Evolutionary conservation across 1,140 invertebrate genomes (phyloP), one percentile per base, ranked within the genome.

Genomic region (Agrypnia vestita): DNA sequence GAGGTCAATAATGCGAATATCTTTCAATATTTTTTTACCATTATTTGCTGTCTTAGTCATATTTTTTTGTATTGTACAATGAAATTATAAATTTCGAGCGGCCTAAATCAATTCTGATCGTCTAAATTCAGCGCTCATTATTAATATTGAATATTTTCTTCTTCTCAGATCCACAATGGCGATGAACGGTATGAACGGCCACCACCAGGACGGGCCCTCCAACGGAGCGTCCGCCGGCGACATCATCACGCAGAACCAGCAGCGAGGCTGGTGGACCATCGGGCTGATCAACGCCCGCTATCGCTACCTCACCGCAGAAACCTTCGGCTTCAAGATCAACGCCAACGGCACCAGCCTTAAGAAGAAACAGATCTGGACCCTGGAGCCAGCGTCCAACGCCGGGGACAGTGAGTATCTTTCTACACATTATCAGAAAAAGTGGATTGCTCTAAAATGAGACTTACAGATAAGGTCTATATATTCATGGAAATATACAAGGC

Each of bases 301-400:
- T 86, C 96, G 96, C 86, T 99, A 99, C 88, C 92, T 99, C 84
- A 99, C 98, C 10, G 98, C 97, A 0, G 98, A 99, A 90, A 98
- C 96, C 21, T 99, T 99, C 90, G 98, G 98, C 74, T 98, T 96
- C 90, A 99, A 99, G 91, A 94, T 99, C 85, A 99, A 99, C 89
- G 96, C 97, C 35, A 98, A 97, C 85, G 98, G 97, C 9, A 93
- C 94, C 15, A 95, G 95, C 46, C 90, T 99, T 75, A 98, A 98
- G 90, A 99, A 99, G 92, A 99, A 99, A 87, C 98, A 99, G 89
- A 93, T 97, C 78, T 98, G 97, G 96, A 96, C 93, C 10, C 87
- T 98, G 84, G 96, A 98, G 85, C 95, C 95, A 13, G 93, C 93
- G 15, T 88, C 87, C 21, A 93, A 91, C 83, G 88, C 90, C 85